A percentile compares a stretch with the other conserved stretches of the same genome.
These are phyloP conservation scores for Prionailurus viverrinus DNA, from an alignment of 2,113 vertebrate species.

Conservation along the genomic window DNA sequence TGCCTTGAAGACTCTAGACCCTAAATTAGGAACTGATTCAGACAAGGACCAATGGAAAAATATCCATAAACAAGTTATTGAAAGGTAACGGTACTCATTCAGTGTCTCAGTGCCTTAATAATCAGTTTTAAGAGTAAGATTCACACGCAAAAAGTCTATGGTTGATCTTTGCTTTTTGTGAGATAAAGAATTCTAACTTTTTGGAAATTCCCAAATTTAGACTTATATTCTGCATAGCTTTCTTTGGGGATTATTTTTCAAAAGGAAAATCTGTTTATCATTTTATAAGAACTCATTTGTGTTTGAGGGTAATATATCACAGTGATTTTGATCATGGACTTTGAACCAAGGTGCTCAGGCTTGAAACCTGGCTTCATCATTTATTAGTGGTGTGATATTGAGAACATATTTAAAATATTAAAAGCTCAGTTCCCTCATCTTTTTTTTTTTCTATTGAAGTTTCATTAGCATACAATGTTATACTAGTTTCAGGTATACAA, in stretches of 20 bases:
- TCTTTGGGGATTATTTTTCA: not conserved
- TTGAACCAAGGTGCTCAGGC: not conserved
- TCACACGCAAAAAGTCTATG: not conserved
- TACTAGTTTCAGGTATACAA: not conserved
- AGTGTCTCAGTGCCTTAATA: constrained; percentile 19
- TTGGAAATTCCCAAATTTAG: not conserved
- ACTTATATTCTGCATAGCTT: not conserved
- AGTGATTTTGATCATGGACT: constrained; percentile 15
- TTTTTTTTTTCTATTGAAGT: not conserved
- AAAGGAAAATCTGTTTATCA: not conserved
- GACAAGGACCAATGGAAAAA: constrained; percentile 95
- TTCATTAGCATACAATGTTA: not conserved
- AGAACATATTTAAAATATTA: not conserved
- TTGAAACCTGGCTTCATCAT: not conserved
- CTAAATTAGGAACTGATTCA: constrained; percentile 91
- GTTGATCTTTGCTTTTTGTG: not conserved
- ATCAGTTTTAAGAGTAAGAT: not conserved
- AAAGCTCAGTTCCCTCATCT: not conserved
- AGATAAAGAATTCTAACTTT: not conserved
- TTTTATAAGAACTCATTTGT: not conserved
- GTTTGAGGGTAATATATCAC: not conserved
- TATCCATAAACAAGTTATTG: constrained; percentile 94
- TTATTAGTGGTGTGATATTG: constrained; percentile 4
- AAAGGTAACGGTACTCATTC: constrained; percentile 89
- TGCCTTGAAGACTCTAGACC: constrained; percentile 92